Evolutionary conservation across 2,888 invertebrate species (phyloP).

Genomic region (Machimus atricapillus): DNA sequence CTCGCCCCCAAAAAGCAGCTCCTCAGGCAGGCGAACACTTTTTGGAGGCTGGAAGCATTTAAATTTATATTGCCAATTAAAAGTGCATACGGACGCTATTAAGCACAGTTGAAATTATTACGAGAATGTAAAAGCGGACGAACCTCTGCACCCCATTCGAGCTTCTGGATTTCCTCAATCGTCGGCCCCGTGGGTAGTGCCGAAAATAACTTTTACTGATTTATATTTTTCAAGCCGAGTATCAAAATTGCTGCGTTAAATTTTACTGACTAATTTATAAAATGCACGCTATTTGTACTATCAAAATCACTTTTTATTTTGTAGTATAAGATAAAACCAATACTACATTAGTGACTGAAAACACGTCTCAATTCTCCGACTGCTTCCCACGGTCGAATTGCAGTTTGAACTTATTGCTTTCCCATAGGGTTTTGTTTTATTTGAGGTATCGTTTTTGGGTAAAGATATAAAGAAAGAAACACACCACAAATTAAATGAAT

Average conservation of each 20-base stretch:
- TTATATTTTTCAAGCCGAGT: background rate
- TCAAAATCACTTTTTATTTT: background rate
- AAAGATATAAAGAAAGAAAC: background rate
- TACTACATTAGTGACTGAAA: too few species aligned
- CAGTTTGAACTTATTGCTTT: background rate
- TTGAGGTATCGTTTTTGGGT: background rate
- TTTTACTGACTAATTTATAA: background rate
- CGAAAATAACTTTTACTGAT: slow-evolving; percentile 32
- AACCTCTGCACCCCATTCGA: background rate
- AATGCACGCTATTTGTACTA: background rate
- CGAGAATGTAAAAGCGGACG: background rate
- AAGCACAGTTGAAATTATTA: background rate
- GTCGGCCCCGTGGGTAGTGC: slow-evolving; percentile 9
- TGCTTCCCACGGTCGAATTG: background rate
- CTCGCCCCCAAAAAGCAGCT: background rate
- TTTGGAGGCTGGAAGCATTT: background rate
- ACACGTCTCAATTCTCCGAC: background rate
- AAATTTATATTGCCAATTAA: slow-evolving; percentile 23
- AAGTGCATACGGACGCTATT: background rate
- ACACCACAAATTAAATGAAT: background rate
- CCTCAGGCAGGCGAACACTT: background rate
- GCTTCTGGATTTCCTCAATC: slow-evolving; percentile 20
- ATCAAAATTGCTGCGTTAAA: background rate
- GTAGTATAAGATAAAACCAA: background rate
- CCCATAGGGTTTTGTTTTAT: background rate